A percentile compares a stretch with the other conserved stretches of the same genome.
Evolutionary conservation across 1,140 invertebrate species (phyloP).

Genomic region (Aphaenogaster rudis): DNA sequence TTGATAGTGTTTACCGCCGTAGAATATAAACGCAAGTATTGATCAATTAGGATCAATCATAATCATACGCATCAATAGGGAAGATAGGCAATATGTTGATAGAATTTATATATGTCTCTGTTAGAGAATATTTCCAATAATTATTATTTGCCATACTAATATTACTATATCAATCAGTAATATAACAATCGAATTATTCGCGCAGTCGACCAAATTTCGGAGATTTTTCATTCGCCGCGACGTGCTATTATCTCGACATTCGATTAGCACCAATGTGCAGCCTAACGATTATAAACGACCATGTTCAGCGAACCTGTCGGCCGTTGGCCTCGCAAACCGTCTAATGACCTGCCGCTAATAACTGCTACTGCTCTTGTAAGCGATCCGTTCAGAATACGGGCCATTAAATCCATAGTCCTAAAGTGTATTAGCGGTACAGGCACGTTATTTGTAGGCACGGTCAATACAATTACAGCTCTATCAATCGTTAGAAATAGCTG

Average conservation of each 20-base stretch:
- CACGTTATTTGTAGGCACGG: constrained; percentile 69
- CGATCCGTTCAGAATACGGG: constrained; percentile 75
- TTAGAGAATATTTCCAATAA: constrained; percentile 39
- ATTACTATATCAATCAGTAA: constrained; percentile 36
- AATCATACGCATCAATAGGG: constrained; percentile 20
- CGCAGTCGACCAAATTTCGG: constrained; percentile 20
- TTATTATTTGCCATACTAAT: constrained; percentile 36
- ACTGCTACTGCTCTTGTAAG: constrained; percentile 77
- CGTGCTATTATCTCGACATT: constrained; percentile 72
- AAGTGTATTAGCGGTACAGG: constrained; percentile 74
- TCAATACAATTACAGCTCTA: constrained; percentile 62
- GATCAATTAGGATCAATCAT: constrained; percentile 41
- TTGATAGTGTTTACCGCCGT: constrained; percentile 16
- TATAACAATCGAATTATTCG: constrained; percentile 50
- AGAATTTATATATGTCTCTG: background rate
- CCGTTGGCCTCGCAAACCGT: constrained; percentile 75
- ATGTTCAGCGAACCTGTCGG: constrained; percentile 76
- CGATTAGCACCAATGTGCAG: constrained; percentile 73
- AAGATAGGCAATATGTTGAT: constrained; percentile 13
- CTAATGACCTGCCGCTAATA: constrained; percentile 76
- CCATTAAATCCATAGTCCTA: constrained; percentile 74
- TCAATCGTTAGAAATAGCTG: constrained; percentile 57
- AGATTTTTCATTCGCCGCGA: constrained; percentile 52
- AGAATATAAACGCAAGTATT: constrained; percentile 17
- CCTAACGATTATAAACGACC: constrained; percentile 76